Evolutionary conservation across 2,888 invertebrate genomes (phyloP), one percentile per base, ranked within the genome.

Genomic region (Tethea ocularis): DNA sequence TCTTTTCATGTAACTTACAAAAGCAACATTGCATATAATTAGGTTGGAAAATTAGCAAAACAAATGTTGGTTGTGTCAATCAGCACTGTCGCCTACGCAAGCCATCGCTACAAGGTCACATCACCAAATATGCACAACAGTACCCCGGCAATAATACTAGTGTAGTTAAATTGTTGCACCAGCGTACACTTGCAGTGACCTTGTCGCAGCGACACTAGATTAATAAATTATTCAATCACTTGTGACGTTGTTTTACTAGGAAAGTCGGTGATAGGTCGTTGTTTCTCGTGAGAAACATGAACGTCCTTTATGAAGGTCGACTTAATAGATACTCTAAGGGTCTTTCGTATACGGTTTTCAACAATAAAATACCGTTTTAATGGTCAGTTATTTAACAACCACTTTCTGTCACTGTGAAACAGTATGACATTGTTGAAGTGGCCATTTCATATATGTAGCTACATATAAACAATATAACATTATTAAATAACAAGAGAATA

Each of bases 41-140:
- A 33, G 33, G 41, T 41, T 17, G 41, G 7, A 15, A 15, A 15
- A 15, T 15, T 38, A 15, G 36, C n/a, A 15, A 38, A 5, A 15
- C 7, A 38, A 38, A 38, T 38, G 15, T 41, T 41, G 41, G 7
- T 17, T 41, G 41, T 33, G 41, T 38, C 38, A 38, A n/a, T 38
- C n/a, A 38, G n/a, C 38, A 38, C 6, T 38, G n/a, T 41, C 41
- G 41, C 41, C 41, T 7, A 41, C 41, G 10, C 51, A 22, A 36
- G 57, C 51, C 57, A 20, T 51, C 33, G 51, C 51, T 33, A 57
- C 57, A 57, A 57, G 57, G 51, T 29, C 57, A 57, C 20, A 20
- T 23, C 46, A n/a, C 33, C 51, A 36, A 26, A 51, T 41, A 1
- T 17, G 41, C 17, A 41, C 6, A n/a, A 17, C 41, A 17, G 41